Conservation (phyloP, 37 sponge, comb jelly and placozoan genomes). For the Axinella damicornis region DNA sequence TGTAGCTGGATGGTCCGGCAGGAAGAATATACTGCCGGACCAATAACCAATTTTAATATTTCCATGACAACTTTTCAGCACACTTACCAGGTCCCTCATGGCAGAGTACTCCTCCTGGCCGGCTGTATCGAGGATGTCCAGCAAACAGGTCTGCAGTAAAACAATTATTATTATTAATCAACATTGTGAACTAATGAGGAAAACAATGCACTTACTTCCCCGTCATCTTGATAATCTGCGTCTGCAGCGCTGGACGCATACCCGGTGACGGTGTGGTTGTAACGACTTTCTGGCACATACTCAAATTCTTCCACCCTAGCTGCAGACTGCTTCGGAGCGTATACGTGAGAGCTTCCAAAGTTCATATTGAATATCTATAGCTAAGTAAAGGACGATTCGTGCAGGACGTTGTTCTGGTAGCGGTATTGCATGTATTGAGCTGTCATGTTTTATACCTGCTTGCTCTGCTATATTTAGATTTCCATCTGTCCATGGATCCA, state of each 20-base stretch:
- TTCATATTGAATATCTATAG: slow-evolving; percentile 41
- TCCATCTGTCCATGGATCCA: too few relatives aligned
- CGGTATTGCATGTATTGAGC: too few relatives aligned
- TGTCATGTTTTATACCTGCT: too few relatives aligned
- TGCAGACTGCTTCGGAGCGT: slow-evolving; percentile 37
- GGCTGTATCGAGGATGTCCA: slow-evolving; percentile 99
- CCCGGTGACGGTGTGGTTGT: slow-evolving; percentile 50
- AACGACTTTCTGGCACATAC: slow-evolving; percentile 63
- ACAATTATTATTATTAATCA: not conserved
- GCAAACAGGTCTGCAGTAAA: slow-evolving; percentile 78
- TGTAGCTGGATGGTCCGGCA: too few relatives aligned
- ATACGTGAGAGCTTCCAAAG: slow-evolving; percentile 76
- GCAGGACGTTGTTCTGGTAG: too few relatives aligned
- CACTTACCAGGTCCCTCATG: slow-evolving; percentile 87
- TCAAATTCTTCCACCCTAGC: slow-evolving; percentile 69
- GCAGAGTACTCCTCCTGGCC: slow-evolving; percentile 99
- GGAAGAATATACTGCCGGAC: too few relatives aligned
- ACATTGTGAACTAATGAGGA: not conserved
- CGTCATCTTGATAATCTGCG: slow-evolving; percentile 70
- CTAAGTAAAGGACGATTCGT: too few relatives aligned
- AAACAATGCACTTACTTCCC: slow-evolving; percentile 57
- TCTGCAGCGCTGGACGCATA: slow-evolving; percentile 15
- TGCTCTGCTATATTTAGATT: too few relatives aligned
- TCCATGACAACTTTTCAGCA: not conserved
- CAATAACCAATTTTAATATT: too few relatives aligned